phyloP scores from a whole-genome alignment of 2,888 invertebrate species.

The Dynastes hyllus region DNA sequence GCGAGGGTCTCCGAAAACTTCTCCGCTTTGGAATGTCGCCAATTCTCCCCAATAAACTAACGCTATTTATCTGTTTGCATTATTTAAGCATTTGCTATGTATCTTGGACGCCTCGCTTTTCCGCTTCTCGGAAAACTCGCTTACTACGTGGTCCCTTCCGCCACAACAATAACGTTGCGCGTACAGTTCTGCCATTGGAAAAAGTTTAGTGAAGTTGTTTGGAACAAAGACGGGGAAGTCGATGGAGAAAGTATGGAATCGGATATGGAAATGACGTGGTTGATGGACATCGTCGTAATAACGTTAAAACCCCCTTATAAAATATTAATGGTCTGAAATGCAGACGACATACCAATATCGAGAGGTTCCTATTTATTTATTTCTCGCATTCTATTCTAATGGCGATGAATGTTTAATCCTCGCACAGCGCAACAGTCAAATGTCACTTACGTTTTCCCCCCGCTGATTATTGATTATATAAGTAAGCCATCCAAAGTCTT shows the following conservation, averaged over 20 bases:
- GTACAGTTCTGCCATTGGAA: slow-evolving; percentile 16
- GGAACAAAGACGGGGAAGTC: neutral
- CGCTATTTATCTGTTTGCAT: slow-evolving; percentile 39
- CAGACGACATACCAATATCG: neutral
- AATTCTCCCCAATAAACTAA: slow-evolving; percentile 30
- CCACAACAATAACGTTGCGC: slow-evolving; percentile 19
- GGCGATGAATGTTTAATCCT: too few species aligned
- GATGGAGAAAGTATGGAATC: neutral
- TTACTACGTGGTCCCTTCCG: neutral
- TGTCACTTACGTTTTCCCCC: too few species aligned
- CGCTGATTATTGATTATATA: too few species aligned
- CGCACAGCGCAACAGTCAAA: too few species aligned
- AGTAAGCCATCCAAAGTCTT: too few species aligned
- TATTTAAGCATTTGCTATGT: slow-evolving; percentile 31
- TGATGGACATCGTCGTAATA: neutral
- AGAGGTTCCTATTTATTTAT: too few species aligned
- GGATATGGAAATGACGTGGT: neutral
- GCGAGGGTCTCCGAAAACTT: too few species aligned
- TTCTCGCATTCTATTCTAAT: too few species aligned
- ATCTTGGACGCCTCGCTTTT: slow-evolving; percentile 6
- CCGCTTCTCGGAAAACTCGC: slow-evolving; percentile 23
- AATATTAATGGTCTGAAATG: slow-evolving; percentile 22
- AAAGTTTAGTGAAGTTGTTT: slow-evolving; percentile 19
- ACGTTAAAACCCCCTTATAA: neutral
- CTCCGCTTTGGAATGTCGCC: slow-evolving; percentile 35